Base-by-base conservation (phyloP, 2,797 vertebrate genomes). In the Diceros bicornis region DNA sequence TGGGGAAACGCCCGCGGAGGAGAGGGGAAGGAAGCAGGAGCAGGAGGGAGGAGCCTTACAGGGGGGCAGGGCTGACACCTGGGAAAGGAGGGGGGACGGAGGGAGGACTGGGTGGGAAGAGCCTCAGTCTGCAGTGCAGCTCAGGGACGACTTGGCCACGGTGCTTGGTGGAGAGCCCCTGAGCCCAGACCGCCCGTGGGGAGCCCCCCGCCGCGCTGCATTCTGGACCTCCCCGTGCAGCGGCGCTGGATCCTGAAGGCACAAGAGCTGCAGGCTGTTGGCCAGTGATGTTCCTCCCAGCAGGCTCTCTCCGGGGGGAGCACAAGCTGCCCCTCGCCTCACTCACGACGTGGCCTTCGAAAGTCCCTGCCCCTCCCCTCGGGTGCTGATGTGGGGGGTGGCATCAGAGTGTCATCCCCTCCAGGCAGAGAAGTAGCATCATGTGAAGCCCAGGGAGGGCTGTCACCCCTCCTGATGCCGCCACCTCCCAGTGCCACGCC, bases 351-450 rank as follows among this genome's bases (percentile, higher is more conserved):
- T 2, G 64, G 64, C 18, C 50, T 47, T 78, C 1, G 2, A 7
- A 27, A 50, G 8, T 37, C n/a, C n/a, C 34, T 9, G 0, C 0
- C 32, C 16, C 4, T 74, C 27, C 16, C 1, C n/a, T 21, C 4
- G 11, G 7, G 27, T 32, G 47, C 32, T 32, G 41, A 72, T 0
- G 7, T 8, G 9, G 25, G 18, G 12, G 18, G 17, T 55, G 64
- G 17, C 50, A 55, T 79, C 61, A 55, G 59, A 52, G 14, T 52
- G 34, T 6, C 44, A 17, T 50, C 69, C 41, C 25, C 6, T 41
- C 64, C 21, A 62, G 81, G 55, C 47, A 59, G 7, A 75, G 50
- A 72, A 81, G 52, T n/a, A 55, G 16, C 57, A 34, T 34, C 37
- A 55, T 4, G 6, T 34, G 13, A 71, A 75, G 52, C 7, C 13